Evolutionary conservation across 2,888 invertebrate species (phyloP), one percentile per base, ranked within the genome.

Genomic region (Selenia dentaria): DNA sequence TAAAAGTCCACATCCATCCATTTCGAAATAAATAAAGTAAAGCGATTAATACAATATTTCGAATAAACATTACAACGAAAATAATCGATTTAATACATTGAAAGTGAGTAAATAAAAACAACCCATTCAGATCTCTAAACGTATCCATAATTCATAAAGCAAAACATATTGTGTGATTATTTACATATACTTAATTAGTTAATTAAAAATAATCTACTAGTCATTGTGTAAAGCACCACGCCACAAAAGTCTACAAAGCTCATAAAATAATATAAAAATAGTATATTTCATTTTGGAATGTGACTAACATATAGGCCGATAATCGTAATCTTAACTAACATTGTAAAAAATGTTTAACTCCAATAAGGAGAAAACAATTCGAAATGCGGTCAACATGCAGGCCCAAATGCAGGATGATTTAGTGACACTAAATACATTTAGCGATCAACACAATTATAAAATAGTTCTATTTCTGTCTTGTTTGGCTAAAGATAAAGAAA

Each of bases 91-190:
- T 24, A 58, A 45, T 47, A 54, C 41, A 54, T 33, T 9, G 2
- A 27, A 29, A 9, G 36, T 12, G 44, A 46, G 39, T 44, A 43
- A 51, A 50, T 43, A 38, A 53, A 24, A 49, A 51, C 31, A 55
- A 51, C 38, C 51, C 70, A 67, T 70, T 79, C 79, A 79, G 79
- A 78, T 79, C 79, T 78, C 51, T 53, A 58, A 60, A 59, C 32
- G 4, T 26, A 55, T 60, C n/a, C 44, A 54, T 52, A 44, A 38
- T 5, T 35, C 33, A 14, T 40, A 31, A 18, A 5, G 38, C 31
- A 34, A 36, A 37, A 54, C 43, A 51, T 40, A 40, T 26, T 10
- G n/a, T 12, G 22, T 13, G 2, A 22, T 24, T 34, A 3, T 6
- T 3, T 26, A 18, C 14, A 25, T 25, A 10, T 25, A n/a, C 4